Evolutionary conservation across 2,113 vertebrate genomes (phyloP), one percentile per base, ranked within the genome.

Genomic region (Callaeas wilsoni): DNA sequence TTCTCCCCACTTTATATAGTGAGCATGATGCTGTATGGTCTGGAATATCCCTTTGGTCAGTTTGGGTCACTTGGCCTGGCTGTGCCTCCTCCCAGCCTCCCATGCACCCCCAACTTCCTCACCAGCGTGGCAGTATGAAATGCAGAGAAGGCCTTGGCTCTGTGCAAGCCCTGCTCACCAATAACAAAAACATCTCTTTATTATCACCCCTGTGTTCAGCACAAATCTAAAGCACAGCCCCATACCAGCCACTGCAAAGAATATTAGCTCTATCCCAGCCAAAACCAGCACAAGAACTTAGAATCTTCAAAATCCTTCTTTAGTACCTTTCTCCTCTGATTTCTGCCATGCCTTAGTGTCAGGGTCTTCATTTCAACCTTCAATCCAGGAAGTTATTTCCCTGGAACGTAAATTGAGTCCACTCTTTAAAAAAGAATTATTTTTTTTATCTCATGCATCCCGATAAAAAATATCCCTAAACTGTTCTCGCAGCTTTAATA

Each of bases 21-120:
- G 19, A 52, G 5, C 8, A 11, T 2, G 2, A 46, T 74, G 10
- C 1, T 3, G 3, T 1, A 7, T 2, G 10, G 33, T 14, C 10
- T 67, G 27, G 10, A 59, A 67, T 6, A 33, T 7, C 44, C 13
- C 52, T 52, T 33, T 67, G 33, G 23, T 74, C 50, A 16, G 2
- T 2, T 33, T 5, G 32, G 44, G 6, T 80, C 49, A 22, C 11
- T 14, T 73, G 32, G 65, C 50, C 17, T 8, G 10, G 2, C 59
- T 64, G 21, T 57, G 59, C 12, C 37, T 33, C 37, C 19, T 74
- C 13, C 33, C 22, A 50, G 0, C 3, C 16, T 59, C 19, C 15
- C 21, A 7, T 9, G 35, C 9, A 57, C 3, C 4, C 20, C 23
- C 32, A 33, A 7, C 7, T 9, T 41, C 18, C 37, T 37, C 11